Evolutionary conservation across 2,797 vertebrate genomes (phyloP).

Genomic region (Setipinna tenuifilis): DNA sequence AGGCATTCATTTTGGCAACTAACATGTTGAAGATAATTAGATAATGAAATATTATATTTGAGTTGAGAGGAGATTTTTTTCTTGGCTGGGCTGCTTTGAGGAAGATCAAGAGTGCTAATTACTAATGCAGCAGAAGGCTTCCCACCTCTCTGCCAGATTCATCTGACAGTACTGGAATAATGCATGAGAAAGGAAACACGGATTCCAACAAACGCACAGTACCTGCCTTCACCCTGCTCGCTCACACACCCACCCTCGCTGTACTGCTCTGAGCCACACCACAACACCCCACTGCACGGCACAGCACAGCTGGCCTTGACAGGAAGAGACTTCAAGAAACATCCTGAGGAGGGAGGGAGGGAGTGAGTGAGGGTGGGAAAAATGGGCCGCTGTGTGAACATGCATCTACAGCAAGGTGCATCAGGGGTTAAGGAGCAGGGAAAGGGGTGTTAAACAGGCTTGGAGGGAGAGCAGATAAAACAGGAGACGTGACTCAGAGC

Average conservation of each 20-base stretch:
- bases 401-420: background rate
- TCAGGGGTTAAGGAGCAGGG: background rate
- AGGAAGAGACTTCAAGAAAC: background rate
- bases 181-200: slow-evolving; percentile 9
- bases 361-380: no score
- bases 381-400: background rate
- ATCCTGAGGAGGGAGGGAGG: background rate
- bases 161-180: background rate
- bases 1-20: background rate
- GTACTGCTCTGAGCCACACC: no score
- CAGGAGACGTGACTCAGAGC: background rate
- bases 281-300: background rate
- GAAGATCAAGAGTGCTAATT: slow-evolving; percentile 18
- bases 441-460: background rate
- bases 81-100: background rate
- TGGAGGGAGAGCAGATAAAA: background rate
- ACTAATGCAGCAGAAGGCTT: background rate
- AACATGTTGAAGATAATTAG: background rate
- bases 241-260: no score
- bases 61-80: background rate
- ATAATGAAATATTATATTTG: background rate
- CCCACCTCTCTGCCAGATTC: background rate
- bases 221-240: background rate
- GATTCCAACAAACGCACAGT: background rate
- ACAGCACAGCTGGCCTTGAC: background rate